Evolutionary conservation across 2,888 invertebrate species (phyloP), one percentile per base, ranked within the genome.

Genomic region (Protodeltote pygarga): DNA sequence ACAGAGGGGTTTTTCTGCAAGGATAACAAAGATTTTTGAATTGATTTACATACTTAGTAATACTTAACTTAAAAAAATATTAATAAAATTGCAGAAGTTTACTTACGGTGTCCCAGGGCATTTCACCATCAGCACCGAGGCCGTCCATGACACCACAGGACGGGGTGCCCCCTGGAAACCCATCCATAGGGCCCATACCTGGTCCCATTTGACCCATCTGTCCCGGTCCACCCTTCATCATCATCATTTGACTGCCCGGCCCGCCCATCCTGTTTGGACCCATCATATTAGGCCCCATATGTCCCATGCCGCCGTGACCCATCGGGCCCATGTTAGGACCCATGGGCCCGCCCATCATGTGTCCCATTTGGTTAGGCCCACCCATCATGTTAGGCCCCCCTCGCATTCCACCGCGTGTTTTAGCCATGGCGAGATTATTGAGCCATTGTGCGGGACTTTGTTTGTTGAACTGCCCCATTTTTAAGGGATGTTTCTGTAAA

Each of bases 401-500:
- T 3, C 94, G 89, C 81, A 93, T 93, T 34, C 93, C 94, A 16
- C 94, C 94, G 63, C 95, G 94, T 65, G 94, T 95, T 79, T 95
- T 95, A 71, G 95, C 95, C 93, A 95, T 95, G 29, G 95, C 94
- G 34, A 96, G 92, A 77, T 95, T 96, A 79, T 95, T 96, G 23
- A 96, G 87, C 96, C 96, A 96, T 76, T 96, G 96, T 14, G 95
- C 95, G 34, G 95, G 95, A 77, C 95, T 96, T 78, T 96, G 97
- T 73, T 97, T 94, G 82, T 95, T 95, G 83, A 97, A 95, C 79
- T 97, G 97, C 41, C 96, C 96, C 83, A 96, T 94, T 93, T 98
- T 98, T 71, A 97, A 93, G 2, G 98, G 98, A 87, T 97, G 96
- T 93, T 98, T 98, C 94, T 96, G 93, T 48, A 94, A 94, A 71